Conservation (phyloP, 2,888 invertebrate species). For the Keiferia lycopersicella region DNA sequence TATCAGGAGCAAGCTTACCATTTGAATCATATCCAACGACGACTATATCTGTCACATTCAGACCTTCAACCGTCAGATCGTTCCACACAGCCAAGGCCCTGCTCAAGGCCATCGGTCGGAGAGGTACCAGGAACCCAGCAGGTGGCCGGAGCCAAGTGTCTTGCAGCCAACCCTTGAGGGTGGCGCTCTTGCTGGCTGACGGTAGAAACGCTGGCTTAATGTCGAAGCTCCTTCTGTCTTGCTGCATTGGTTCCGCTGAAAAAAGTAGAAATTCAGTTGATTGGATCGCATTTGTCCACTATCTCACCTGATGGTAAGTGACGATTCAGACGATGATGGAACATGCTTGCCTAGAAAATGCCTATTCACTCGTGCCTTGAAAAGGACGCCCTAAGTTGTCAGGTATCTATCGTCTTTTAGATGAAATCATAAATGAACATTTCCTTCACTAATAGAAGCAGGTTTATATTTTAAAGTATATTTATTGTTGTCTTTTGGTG, state of each 20-base stretch:
- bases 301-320: too few species aligned
- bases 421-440: too few species aligned
- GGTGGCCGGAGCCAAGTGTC: constrained; percentile 73
- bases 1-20: constrained; percentile 52
- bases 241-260: constrained; percentile 49
- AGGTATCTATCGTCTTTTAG: too few species aligned
- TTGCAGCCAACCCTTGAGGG: constrained; percentile 66
- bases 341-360: too few species aligned
- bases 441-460: too few species aligned
- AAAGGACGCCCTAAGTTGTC: too few species aligned
- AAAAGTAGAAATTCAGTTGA: too few species aligned
- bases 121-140: constrained; percentile 68
- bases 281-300: too few species aligned
- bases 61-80: constrained; percentile 56
- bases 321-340: too few species aligned
- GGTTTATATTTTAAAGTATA: too few species aligned
- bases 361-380: too few species aligned
- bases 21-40: constrained; percentile 74
- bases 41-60: constrained; percentile 66
- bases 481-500: too few species aligned
- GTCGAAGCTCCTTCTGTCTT: constrained; percentile 48
- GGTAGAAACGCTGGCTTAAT: constrained; percentile 32
- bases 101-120: constrained; percentile 62
- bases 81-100: constrained; percentile 70
- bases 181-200: constrained; percentile 51